Conservation (phyloP, 1,140 invertebrate genomes). For the Agrilus planipennis region DNA sequence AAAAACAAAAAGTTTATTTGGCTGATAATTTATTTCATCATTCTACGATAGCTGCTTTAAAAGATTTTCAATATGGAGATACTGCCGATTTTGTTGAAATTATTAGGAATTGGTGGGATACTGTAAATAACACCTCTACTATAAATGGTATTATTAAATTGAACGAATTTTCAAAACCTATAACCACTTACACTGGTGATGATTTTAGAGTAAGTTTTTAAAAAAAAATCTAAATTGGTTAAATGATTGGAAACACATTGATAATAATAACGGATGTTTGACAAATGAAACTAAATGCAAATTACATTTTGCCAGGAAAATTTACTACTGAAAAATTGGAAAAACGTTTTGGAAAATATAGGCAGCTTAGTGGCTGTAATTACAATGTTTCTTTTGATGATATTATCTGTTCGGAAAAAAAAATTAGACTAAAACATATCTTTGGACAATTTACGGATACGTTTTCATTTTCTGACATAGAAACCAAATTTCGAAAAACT, state of each 20-base stretch:
- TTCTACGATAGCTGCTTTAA: slow-evolving; percentile 5
- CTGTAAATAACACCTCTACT: slow-evolving; percentile 4
- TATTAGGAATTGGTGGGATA: slow-evolving; percentile 10
- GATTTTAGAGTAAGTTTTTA: slow-evolving; percentile 4
- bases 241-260: neutral
- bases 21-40: slow-evolving; percentile 8
- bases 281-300: neutral
- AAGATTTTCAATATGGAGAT: slow-evolving; percentile 1
- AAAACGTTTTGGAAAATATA: too few species aligned
- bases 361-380: too few species aligned
- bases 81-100: slow-evolving; percentile 6
- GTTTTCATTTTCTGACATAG: too few species aligned
- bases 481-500: too few species aligned
- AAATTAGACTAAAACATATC: too few species aligned
- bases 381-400: too few species aligned
- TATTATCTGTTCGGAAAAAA: too few species aligned
- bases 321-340: too few species aligned
- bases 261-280: neutral
- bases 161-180: slow-evolving; percentile 1
- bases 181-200: neutral
- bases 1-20: slow-evolving; percentile 6
- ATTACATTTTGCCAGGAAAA: too few species aligned
- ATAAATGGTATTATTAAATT: slow-evolving; percentile 4
- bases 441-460: too few species aligned
- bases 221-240: neutral